Base-by-base conservation (phyloP, 2,113 vertebrate genomes). In the Seriola rivoliana region DNA sequence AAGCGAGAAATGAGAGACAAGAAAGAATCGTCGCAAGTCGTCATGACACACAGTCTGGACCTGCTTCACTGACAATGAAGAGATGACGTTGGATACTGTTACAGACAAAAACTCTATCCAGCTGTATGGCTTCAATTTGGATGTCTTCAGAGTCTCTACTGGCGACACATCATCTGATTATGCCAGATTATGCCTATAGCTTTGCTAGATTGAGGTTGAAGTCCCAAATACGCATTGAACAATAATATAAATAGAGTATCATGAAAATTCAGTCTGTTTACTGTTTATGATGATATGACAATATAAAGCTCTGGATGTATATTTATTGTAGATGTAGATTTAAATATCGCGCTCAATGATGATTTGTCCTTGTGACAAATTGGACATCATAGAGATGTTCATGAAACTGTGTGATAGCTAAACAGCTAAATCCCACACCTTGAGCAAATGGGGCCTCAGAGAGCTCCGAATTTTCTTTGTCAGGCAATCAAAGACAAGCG, bases 401-500 rank as follows among this genome's bases (percentile, higher is more conserved):
- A 44, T 69, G 29, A 59, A 83, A 71, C 78, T 63, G 70, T 80
- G 75, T 63, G 71, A 71, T 59, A 52, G 8, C 40, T 42, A 14
- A 48, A 14, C 16, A 58, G 76, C 73, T 84, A 78, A 88, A 85
- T 87, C 75, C 82, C 59, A 60, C 85, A 78, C 79, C 69, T 71
- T 6, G 72, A 89, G 66, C 80, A 83, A 88, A 83, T 78, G 67
- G 80, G 70, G 64, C 75, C 77, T 68, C 32, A 60, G 68, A 85
- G 73, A 80, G 70, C 85, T 88, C 75, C 76, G 69, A 29, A 67
- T 79, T 86, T 75, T 78, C 60, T 78, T 85, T 85, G 80, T 90
- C 90, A 88, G 80, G 63, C 85, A 73, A 40, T 88, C 65, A 85
- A 88, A 89, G 76, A 88, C 55, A 81, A 75, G 73, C 73, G 62